A percentile compares a stretch with the other conserved stretches of the same genome.
Conservation (phyloP, 2,797 vertebrate species). For the Yasuhikotakia modesta region DNA sequence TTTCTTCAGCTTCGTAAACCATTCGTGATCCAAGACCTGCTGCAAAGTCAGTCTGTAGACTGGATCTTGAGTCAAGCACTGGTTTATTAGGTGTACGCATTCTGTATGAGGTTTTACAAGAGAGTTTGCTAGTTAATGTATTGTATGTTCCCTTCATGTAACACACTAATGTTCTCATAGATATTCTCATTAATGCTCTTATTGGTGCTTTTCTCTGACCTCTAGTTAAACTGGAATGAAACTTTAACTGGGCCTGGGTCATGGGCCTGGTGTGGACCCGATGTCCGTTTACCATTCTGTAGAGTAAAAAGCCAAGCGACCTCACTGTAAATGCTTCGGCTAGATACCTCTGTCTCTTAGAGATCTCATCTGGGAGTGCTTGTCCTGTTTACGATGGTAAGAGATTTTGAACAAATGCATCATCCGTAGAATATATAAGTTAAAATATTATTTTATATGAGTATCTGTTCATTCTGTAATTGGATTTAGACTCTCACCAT, state of each 20-base stretch:
- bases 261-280: no score
- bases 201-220: background rate
- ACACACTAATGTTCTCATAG: no score
- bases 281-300: background rate
- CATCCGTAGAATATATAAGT: background rate
- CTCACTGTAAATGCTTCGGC: no score
- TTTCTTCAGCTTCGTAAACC: no score
- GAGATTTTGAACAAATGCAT: no score
- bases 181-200: background rate
- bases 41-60: background rate
- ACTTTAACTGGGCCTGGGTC: background rate
- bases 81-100: background rate
- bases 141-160: background rate
- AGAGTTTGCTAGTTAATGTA: background rate
- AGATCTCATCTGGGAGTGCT: no score
- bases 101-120: background rate
- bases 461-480: background rate
- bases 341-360: no score
- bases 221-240: background rate
- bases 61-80: background rate
- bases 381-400: no score
- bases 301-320: background rate
- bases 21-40: constrained; percentile 4
- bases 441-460: no score
- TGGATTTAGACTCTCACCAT: background rate